These are phyloP conservation scores for Felis catus DNA, from an alignment of 2,113 vertebrate genomes.

Conservation along the genomic window F.catus_Fca126_mat1.0 CM031424.1:19872501-19873000, in stretches of 20 bases:
- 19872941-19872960: not conserved
- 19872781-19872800: not conserved
- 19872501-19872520: not conserved
- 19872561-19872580: not conserved
- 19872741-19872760: not conserved
- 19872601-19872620: not conserved
- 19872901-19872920: not conserved
- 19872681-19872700: not conserved
- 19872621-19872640: not conserved
- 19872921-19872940: not conserved
- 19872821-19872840: not conserved
- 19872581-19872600: not conserved
- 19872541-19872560: not conserved
- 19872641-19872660: not conserved
- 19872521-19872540: not conserved
- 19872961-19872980: not conserved
- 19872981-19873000: accelerated
- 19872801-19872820: not conserved
- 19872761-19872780: not conserved
- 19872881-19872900: not conserved
- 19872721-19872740: not conserved
- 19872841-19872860: not conserved
- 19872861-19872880: not conserved
- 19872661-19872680: not conserved
- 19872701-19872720: not conserved